phyloP scores from a whole-genome alignment of 2,113 vertebrate species.

The Harpagus bidentatus region DNA sequence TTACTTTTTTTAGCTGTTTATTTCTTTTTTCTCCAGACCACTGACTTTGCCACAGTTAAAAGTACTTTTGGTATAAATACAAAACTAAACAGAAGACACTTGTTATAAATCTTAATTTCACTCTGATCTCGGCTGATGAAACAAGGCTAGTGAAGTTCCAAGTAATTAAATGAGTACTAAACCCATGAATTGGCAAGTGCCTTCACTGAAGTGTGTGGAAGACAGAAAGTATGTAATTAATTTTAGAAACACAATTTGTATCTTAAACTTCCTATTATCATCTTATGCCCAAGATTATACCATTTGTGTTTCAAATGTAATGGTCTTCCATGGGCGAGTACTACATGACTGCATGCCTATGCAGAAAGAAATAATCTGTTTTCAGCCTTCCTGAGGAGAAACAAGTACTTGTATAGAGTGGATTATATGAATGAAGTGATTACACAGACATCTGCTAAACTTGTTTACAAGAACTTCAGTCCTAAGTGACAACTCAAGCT shows the following conservation, averaged over 20 bases:
- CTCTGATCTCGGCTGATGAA: background rate
- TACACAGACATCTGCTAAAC: background rate
- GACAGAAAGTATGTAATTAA: background rate
- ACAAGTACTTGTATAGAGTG: background rate
- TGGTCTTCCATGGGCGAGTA: background rate
- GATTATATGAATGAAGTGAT: conserved; percentile 1
- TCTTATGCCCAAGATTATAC: background rate
- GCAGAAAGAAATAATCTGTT: background rate
- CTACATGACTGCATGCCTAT: background rate
- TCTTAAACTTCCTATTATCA: background rate
- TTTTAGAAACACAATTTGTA: background rate
- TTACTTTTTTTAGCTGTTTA: background rate
- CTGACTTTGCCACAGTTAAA: background rate
- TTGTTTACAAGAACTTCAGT: conserved; percentile 23
- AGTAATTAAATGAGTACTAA: background rate
- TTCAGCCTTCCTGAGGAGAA: background rate
- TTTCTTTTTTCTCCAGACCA: background rate
- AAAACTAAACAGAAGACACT: background rate
- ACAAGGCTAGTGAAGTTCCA: background rate
- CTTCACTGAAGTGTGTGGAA: background rate
- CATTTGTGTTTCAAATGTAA: background rate
- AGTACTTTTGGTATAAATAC: background rate
- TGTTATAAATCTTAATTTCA: background rate
- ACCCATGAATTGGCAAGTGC: background rate
- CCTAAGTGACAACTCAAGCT: conserved; percentile 17